Evolutionary conservation across 2,113 vertebrate genomes (phyloP).

Genomic region (Erpornis zantholeuca): DNA sequence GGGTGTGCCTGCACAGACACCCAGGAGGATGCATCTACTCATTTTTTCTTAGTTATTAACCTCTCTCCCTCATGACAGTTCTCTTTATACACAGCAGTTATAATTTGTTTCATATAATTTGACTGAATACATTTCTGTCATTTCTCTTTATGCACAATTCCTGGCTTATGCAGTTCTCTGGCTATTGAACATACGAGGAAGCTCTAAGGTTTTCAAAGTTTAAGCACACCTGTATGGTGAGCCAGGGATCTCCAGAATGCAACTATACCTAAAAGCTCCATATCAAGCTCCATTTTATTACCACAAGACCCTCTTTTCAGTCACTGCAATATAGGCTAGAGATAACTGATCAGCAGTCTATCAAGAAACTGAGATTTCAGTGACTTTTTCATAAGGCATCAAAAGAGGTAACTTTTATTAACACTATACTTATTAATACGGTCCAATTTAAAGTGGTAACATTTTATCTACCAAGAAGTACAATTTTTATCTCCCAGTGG

Average conservation of each 20-base stretch:
- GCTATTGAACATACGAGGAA: background rate
- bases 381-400: background rate
- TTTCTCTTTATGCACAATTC: background rate
- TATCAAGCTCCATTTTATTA: background rate
- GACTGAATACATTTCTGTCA: background rate
- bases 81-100: background rate
- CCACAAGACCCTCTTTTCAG: background rate
- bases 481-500: background rate
- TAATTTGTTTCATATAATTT: background rate
- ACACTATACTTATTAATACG: background rate
- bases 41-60: background rate
- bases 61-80: background rate
- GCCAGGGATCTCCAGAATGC: background rate
- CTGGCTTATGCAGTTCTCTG: background rate
- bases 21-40: background rate
- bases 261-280: rapidly evolving
- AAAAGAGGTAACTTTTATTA: background rate
- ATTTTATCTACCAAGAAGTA: background rate
- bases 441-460: background rate
- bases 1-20: background rate
- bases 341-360: background rate
- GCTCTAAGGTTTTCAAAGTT: background rate
- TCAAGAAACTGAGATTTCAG: background rate
- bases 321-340: background rate
- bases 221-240: background rate